Conservation (phyloP, 1,140 invertebrate species). For the Calliphora vicina region DNA sequence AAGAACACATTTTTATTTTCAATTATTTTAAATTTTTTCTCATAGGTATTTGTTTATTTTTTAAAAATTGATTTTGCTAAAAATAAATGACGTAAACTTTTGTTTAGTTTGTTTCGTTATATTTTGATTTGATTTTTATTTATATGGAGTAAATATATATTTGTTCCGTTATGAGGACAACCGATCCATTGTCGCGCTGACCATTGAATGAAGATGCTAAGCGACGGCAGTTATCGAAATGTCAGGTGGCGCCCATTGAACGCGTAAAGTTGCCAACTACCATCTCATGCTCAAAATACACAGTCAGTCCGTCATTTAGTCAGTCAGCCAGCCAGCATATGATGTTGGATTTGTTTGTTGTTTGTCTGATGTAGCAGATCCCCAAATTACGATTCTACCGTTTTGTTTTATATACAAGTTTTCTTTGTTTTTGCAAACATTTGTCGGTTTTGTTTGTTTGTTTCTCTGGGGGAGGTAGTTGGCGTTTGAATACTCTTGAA, state of each 20-base stretch:
- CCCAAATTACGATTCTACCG: background rate
- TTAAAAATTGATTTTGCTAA: background rate
- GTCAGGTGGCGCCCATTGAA: slow-evolving; percentile 44
- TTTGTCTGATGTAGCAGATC: background rate
- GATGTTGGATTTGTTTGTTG: slow-evolving; percentile 27
- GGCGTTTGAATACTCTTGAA: background rate
- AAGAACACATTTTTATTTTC: background rate
- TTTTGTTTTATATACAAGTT: background rate
- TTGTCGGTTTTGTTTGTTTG: background rate
- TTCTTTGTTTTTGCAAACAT: too few relatives aligned
- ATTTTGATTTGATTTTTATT: background rate
- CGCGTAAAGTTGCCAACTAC: slow-evolving; percentile 26
- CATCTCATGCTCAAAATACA: background rate
- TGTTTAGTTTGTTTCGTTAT: background rate
- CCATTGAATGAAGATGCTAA: slow-evolving; percentile 56
- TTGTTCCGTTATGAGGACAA: slow-evolving; percentile 41
- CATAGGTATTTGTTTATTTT: background rate
- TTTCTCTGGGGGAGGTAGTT: background rate
- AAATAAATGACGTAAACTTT: background rate
- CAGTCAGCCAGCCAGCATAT: background rate
- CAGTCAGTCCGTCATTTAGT: background rate
- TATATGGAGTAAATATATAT: background rate
- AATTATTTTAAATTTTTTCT: too few relatives aligned
- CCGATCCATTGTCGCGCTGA: slow-evolving; percentile 61
- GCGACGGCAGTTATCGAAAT: slow-evolving; percentile 54